Percentiles rank a stretch among this genome's conserved stretches.
phyloP scores from a whole-genome alignment of 2,888 invertebrate species.

The Lacanobia oleracea region DNA sequence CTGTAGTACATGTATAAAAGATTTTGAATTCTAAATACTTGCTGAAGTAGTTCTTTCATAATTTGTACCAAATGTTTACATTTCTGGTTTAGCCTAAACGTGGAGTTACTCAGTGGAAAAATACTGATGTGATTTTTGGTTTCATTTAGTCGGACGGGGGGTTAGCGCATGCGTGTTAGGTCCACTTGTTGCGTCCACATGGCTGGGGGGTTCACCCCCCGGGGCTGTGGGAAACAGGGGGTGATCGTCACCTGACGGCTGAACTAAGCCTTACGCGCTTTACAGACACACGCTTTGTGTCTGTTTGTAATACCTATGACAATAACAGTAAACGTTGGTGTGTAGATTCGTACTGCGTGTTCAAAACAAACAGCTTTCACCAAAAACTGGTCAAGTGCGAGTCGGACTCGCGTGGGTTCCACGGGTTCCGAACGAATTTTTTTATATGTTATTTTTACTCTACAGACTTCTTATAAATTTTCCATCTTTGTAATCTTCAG shows the following conservation, averaged over 20 bases:
- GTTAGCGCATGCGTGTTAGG: constrained; percentile 78
- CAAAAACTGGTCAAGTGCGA: too few species aligned
- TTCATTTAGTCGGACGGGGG: constrained; percentile 61
- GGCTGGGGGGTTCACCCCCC: constrained; percentile 64
- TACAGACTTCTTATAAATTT: too few species aligned
- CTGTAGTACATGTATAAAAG: neutral
- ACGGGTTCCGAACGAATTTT: too few species aligned
- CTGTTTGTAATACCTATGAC: constrained; percentile 41
- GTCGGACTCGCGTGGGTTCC: too few species aligned
- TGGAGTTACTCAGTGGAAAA: constrained; percentile 80
- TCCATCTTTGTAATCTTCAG: too few species aligned
- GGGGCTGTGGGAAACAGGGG: constrained; percentile 60
- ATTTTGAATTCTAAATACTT: constrained; percentile 16
- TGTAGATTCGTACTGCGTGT: neutral
- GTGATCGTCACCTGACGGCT: constrained; percentile 73
- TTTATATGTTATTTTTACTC: too few species aligned
- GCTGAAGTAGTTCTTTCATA: constrained; percentile 7
- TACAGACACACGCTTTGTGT: constrained; percentile 52
- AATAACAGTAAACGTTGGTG: constrained; percentile 28
- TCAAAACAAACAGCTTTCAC: neutral
- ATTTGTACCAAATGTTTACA: constrained; percentile 6
- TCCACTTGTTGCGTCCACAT: constrained; percentile 88
- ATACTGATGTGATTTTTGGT: constrained; percentile 74
- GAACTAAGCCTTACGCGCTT: constrained; percentile 54
- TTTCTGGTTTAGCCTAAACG: constrained; percentile 23